These are phyloP conservation scores for Chrysolina haemoptera DNA, from an alignment of 2,888 invertebrate genomes.

Conservation along the genomic window DNA sequence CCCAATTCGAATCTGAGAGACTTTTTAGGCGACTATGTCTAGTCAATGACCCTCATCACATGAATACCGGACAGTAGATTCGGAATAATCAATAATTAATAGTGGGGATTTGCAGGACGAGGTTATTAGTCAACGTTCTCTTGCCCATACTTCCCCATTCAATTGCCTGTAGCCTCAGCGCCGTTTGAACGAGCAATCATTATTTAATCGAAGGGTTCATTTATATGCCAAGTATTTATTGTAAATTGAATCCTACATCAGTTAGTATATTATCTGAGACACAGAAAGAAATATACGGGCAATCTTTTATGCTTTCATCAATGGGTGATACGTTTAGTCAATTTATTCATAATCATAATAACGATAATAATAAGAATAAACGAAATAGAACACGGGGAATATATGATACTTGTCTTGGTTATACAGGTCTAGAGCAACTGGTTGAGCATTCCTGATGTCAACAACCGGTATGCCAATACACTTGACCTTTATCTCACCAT, in stretches of 20 bases:
- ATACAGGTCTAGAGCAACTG: too few species aligned
- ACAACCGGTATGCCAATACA: too few species aligned
- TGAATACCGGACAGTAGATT: not conserved
- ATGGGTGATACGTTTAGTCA: not conserved
- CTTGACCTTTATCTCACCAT: too few species aligned
- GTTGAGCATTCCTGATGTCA: too few species aligned
- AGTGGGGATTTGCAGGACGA: conserved; percentile 8
- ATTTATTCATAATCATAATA: too few species aligned
- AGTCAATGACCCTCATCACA: not conserved
- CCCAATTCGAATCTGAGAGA: too few species aligned
- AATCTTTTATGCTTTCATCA: not conserved
- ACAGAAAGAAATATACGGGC: not conserved
- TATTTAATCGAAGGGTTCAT: conserved; percentile 13
- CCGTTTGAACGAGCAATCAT: conserved; percentile 7
- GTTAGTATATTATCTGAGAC: not conserved
- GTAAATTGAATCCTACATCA: conserved; percentile 10
- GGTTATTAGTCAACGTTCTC: conserved; percentile 20
- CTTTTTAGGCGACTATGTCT: not conserved
- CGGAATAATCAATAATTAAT: conserved; percentile 19
- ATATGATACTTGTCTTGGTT: too few species aligned
- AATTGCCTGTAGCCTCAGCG: conserved; percentile 4
- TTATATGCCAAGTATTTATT: conserved; percentile 15
- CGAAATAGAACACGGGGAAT: too few species aligned
- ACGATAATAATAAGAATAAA: too few species aligned
- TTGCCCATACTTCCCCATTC: conserved; percentile 19